A percentile compares a stretch with the other conserved stretches of the same genome.
Conservation (phyloP, 2,888 invertebrate genomes). For the Elegia similella region DNA sequence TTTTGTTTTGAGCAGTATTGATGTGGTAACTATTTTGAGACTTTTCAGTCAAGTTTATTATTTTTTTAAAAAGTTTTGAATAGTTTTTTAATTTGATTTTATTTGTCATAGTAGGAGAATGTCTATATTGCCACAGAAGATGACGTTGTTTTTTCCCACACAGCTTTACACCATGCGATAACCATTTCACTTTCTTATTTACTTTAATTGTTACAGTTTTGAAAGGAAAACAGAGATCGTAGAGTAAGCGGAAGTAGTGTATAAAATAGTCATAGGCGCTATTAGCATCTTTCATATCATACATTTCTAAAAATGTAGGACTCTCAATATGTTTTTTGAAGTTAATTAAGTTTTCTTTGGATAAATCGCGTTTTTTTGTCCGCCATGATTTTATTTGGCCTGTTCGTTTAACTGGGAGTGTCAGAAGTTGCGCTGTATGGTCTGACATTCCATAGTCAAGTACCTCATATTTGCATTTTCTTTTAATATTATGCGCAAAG, state of each 20-base stretch:
- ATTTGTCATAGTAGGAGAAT: neutral
- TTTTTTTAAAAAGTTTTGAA: constrained; percentile 9
- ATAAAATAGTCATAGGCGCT: too few relatives aligned
- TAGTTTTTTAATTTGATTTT: constrained; percentile 12
- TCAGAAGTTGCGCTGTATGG: too few relatives aligned
- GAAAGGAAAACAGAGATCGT: constrained; percentile 18
- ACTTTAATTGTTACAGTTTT: constrained; percentile 3
- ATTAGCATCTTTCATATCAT: constrained; percentile 4
- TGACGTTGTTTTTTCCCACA: constrained; percentile 12
- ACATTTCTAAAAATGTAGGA: constrained; percentile 14
- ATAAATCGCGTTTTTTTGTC: constrained; percentile 1
- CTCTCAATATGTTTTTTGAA: constrained; percentile 10
- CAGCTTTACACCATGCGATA: constrained; percentile 8
- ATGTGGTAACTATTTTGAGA: constrained; percentile 10
- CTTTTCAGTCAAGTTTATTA: constrained; percentile 8
- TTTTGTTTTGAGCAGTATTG: constrained; percentile 1
- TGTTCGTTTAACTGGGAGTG: too few relatives aligned
- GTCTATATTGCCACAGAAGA: constrained; percentile 11
- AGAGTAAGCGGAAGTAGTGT: too few relatives aligned
- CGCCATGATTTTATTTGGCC: too few relatives aligned
- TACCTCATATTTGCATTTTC: constrained; percentile 1
- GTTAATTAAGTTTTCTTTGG: neutral
- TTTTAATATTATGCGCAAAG: constrained; percentile 11
- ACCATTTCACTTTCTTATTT: constrained; percentile 2
- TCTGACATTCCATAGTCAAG: too few relatives aligned